These are phyloP conservation scores for Campylomormyrus tamandua DNA, from an alignment of 2,113 vertebrate species.

Conservation along the genomic window DNA sequence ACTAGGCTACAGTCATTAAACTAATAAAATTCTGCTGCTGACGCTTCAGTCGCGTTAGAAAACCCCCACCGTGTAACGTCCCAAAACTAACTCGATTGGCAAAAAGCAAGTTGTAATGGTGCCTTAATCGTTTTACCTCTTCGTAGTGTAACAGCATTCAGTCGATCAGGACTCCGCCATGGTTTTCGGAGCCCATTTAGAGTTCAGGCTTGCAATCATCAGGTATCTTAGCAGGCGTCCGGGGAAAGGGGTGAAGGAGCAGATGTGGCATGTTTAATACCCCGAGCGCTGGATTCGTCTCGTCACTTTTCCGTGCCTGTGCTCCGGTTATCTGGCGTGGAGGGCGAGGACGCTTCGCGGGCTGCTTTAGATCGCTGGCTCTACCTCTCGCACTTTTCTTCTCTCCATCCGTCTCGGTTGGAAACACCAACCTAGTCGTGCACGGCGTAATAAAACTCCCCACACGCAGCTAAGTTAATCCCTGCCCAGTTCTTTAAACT, in stretches of 20 bases:
- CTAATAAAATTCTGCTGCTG: neutral
- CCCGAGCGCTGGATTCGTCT: neutral
- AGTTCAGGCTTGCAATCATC: slow-evolving; percentile 11
- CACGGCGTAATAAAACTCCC: neutral
- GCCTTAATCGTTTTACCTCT: neutral
- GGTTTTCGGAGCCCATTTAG: neutral
- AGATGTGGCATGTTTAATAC: neutral
- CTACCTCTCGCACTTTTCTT: neutral
- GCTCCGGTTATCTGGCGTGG: neutral
- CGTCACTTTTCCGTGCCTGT: neutral
- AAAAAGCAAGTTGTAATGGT: neutral
- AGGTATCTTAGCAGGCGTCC: neutral
- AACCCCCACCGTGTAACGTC: neutral
- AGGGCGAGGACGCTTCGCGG: neutral
- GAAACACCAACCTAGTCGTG: neutral
- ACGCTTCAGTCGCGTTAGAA: neutral
- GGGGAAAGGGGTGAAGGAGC: neutral
- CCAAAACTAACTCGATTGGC: neutral
- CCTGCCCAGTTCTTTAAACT: neutral
- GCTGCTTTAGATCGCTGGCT: neutral
- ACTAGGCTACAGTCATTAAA: neutral
- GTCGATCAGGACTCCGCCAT: neutral
- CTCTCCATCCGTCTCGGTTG: neutral
- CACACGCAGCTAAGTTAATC: slow-evolving; percentile 1
- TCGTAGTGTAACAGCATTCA: neutral